Percentiles rank a stretch among this genome's conserved stretches.
Conservation (phyloP, 2,113 vertebrate genomes). For the Meleagris gallopavo region DNA sequence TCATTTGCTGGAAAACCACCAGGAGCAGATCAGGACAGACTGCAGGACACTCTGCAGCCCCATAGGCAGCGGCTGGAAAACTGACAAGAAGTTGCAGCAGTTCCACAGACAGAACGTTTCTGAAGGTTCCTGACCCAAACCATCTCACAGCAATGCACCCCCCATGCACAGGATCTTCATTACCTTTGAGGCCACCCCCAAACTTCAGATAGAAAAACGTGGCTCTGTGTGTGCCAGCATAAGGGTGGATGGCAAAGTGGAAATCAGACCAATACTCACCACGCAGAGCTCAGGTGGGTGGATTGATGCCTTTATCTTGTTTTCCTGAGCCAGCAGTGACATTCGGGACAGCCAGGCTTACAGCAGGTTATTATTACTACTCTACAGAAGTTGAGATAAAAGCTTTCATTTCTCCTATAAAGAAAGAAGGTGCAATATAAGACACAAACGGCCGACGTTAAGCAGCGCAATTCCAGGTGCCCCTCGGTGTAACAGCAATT, state of each 20-base stretch:
- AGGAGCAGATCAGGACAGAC: neutral
- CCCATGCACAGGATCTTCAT: neutral
- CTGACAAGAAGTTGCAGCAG: neutral
- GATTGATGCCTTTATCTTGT: neutral
- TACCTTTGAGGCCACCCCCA: too few species aligned
- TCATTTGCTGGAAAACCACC: neutral
- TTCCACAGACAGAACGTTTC: too few species aligned
- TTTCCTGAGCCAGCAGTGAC: neutral
- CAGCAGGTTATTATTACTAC: neutral
- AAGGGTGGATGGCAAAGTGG: neutral
- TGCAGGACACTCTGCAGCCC: neutral
- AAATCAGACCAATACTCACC: neutral
- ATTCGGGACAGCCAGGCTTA: neutral
- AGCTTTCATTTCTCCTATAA: neutral
- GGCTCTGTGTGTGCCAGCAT: accelerated
- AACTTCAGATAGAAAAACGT: neutral
- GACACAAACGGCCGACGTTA: accelerated
- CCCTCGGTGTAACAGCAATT: neutral
- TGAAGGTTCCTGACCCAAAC: too few species aligned
- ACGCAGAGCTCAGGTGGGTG: neutral
- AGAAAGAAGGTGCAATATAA: neutral
- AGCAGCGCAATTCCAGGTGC: too few species aligned
- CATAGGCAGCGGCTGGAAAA: too few species aligned
- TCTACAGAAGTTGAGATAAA: neutral
- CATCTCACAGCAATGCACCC: too few species aligned